These are phyloP conservation scores for Diglossa cyanea DNA, from an alignment of 2,797 vertebrate genomes.

Conservation along the genomic window DNA sequence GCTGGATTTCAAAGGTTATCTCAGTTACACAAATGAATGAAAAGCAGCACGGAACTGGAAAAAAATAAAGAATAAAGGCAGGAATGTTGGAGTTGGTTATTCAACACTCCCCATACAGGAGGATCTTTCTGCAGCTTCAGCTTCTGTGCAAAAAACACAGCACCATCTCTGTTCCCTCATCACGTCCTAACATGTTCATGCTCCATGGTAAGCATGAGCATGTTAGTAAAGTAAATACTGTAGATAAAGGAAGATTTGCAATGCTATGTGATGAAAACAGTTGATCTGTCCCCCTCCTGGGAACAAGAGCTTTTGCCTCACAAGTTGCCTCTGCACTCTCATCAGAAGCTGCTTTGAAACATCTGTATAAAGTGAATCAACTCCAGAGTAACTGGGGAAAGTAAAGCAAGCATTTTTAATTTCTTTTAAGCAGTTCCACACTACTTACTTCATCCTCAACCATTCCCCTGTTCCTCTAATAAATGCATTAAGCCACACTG, in stretches of 20 bases:
- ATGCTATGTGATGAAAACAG: neutral
- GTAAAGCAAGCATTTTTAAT: neutral
- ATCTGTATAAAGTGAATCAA: neutral
- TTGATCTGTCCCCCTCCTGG: neutral
- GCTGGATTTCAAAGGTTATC: neutral
- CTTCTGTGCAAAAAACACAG: neutral
- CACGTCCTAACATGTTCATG: neutral
- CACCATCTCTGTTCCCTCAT: neutral
- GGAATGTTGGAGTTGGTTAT: neutral
- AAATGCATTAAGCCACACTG: neutral
- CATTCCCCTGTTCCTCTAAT: neutral
- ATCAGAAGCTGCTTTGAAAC: neutral
- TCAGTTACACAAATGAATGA: neutral
- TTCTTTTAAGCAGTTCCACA: neutral
- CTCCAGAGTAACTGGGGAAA: neutral
- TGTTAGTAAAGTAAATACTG: neutral
- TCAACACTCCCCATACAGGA: neutral
- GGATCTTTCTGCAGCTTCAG: neutral
- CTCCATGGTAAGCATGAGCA: neutral
- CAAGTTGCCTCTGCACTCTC: neutral
- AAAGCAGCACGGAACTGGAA: neutral
- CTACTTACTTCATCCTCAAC: neutral
- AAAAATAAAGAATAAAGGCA: neutral
- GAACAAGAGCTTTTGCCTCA: neutral
- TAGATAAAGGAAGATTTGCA: neutral